Evolutionary conservation across 2,113 vertebrate genomes (phyloP), one percentile per base, ranked within the genome.

Genomic region (Antennarius striatus): DNA sequence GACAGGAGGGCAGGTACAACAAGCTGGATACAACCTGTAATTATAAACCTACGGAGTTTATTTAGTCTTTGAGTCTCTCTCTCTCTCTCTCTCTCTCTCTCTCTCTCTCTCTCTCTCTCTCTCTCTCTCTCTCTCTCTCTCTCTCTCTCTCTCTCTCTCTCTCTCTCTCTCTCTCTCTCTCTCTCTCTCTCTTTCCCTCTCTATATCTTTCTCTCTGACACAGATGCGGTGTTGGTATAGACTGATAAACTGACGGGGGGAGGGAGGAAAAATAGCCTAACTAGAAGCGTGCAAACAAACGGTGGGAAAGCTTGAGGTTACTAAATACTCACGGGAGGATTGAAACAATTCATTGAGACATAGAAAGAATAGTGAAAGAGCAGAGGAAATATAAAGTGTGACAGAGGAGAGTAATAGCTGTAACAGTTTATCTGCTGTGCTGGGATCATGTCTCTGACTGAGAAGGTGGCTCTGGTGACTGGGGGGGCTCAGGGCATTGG

Each of bases 401-500:
- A 52, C 22, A 63, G 64, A 17, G 4, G 42, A 7, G 54, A 12
- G n/a, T 15, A 49, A 49, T 15, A 46, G 45, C 16, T 4, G 12
- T 15, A 12, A 17, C 5, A n/a, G 55, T 11, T 48, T 46, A 49
- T 28, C 63, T 42, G 42, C 30, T 67, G 45, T 43, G 22, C 60
- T 63, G 46, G 68, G 57, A 69, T 61, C 74, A 97, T 99, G 96
- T 93, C 95, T 83, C 92, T 97, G 72, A 90, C 83, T 71, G 95
- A 94, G 40, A 98, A 94, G 91, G 96, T 98, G 84, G 96, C 95
- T 16, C 91, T 99, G 89, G 95, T 99, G 79, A 99, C 96, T 0
- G 97, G 97, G 11, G 97, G 95, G 4, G 97, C 96, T 6, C 97
- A 99, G 88, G 97, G 97, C 70, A 98, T 99, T n/a, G 97, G 97